Percentiles rank a stretch among this genome's conserved stretches.
These are phyloP conservation scores for Standfussiana lucernea DNA, from an alignment of 2,888 invertebrate genomes.

Conservation along the genomic window DNA sequence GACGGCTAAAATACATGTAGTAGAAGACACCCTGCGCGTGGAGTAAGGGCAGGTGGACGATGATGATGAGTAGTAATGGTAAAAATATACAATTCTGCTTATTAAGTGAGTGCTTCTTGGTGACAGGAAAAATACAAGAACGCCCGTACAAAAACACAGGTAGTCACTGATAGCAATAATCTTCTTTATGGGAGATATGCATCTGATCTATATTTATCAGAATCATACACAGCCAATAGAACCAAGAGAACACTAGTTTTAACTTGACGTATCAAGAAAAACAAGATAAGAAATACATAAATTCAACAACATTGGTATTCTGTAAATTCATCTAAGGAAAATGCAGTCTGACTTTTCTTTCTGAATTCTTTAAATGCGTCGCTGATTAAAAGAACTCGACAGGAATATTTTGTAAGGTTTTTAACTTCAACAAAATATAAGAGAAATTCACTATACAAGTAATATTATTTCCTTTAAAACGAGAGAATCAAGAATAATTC, in stretches of 20 bases:
- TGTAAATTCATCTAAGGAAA: background rate
- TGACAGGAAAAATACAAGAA: slow-evolving; percentile 11
- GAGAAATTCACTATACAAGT: background rate
- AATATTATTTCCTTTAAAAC: background rate
- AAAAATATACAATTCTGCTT: background rate
- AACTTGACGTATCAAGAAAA: slow-evolving; percentile 10
- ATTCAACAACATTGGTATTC: slow-evolving; percentile 9
- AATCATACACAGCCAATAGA: background rate
- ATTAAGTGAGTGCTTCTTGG: background rate
- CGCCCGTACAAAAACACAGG: background rate
- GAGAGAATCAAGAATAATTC: background rate
- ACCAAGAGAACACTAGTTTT: slow-evolving; percentile 13
- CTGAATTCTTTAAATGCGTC: too few species aligned
- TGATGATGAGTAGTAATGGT: background rate
- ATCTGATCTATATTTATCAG: slow-evolving; percentile 15
- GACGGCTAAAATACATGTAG: background rate
- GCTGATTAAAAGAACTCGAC: background rate
- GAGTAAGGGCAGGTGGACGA: background rate
- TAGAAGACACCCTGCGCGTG: background rate
- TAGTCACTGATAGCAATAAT: slow-evolving; percentile 23
- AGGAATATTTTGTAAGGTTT: slow-evolving; percentile 5
- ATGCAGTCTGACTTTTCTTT: background rate
- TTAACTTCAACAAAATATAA: slow-evolving; percentile 10
- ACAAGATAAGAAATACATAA: slow-evolving; percentile 4
- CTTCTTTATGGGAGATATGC: slow-evolving; percentile 4